Evolutionary conservation across 1,140 invertebrate genomes (phyloP).

Genomic region (Trinorchestia longiramus): DNA sequence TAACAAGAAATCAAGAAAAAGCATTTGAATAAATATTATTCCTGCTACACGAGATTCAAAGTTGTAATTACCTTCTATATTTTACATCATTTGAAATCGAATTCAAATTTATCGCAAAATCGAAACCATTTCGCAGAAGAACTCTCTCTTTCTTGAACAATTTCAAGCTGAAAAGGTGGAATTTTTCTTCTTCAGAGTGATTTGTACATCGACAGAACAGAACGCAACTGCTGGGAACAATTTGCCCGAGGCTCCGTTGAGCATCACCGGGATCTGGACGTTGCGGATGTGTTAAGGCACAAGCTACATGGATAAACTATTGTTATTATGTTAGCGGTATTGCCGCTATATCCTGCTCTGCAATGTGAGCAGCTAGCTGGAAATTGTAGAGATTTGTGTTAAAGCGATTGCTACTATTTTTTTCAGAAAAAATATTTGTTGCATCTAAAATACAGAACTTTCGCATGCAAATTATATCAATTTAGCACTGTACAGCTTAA

Average conservation of each 20-base stretch:
- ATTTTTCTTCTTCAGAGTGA: background rate
- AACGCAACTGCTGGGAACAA: background rate
- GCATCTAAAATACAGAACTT: too few relatives aligned
- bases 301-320: background rate
- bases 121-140: too few relatives aligned
- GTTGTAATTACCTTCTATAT: too few relatives aligned
- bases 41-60: too few relatives aligned
- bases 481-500: too few relatives aligned
- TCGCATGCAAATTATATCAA: too few relatives aligned
- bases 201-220: background rate
- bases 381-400: background rate
- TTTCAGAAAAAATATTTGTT: background rate
- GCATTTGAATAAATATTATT: too few relatives aligned
- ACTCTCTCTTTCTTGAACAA: background rate
- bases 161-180: background rate
- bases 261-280: background rate
- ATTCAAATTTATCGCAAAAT: too few relatives aligned
- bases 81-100: too few relatives aligned
- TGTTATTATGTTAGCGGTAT: background rate
- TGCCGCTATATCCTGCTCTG: background rate
- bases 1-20: too few relatives aligned
- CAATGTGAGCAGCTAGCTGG: background rate
- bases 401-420: background rate
- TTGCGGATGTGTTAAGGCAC: background rate
- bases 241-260: background rate